Evolutionary conservation across 2,113 vertebrate genomes (phyloP).

Genomic region (Boleophthalmus pectinirostris): DNA sequence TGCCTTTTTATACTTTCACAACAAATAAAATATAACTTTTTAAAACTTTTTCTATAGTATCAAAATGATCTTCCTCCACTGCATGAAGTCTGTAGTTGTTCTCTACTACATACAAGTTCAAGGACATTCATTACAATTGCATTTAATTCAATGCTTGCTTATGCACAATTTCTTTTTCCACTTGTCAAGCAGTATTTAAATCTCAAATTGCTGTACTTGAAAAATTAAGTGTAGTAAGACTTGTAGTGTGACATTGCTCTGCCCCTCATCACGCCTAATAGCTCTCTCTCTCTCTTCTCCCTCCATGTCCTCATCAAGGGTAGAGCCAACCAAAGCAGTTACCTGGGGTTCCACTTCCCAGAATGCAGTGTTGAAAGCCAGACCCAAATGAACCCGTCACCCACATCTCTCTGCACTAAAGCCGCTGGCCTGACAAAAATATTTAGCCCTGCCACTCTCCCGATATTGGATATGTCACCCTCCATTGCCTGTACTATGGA

Average conservation of each 20-base stretch:
- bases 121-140: not conserved
- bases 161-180: not conserved
- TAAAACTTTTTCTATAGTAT: too few species aligned
- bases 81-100: too few species aligned
- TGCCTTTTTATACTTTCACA: not conserved
- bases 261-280: not conserved
- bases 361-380: conserved; percentile 43
- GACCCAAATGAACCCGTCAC: conserved; percentile 67
- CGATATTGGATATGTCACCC: conserved; percentile 75
- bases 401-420: conserved; percentile 49
- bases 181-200: not conserved
- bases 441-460: conserved; percentile 68
- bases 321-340: conserved; percentile 21
- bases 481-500: conserved; percentile 65
- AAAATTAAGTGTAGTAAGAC: not conserved
- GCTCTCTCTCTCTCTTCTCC: not conserved
- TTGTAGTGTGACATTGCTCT: not conserved
- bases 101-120: not conserved
- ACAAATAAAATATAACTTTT: not conserved
- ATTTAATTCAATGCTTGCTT: not conserved
- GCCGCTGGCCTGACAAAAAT: conserved; percentile 66
- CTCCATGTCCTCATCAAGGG: conserved; percentile 5
- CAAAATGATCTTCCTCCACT: too few species aligned
- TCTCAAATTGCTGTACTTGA: not conserved
- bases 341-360: conserved; percentile 24